Base-by-base conservation (phyloP, 2,113 vertebrate genomes). In the Halichoerus grypus region DNA sequence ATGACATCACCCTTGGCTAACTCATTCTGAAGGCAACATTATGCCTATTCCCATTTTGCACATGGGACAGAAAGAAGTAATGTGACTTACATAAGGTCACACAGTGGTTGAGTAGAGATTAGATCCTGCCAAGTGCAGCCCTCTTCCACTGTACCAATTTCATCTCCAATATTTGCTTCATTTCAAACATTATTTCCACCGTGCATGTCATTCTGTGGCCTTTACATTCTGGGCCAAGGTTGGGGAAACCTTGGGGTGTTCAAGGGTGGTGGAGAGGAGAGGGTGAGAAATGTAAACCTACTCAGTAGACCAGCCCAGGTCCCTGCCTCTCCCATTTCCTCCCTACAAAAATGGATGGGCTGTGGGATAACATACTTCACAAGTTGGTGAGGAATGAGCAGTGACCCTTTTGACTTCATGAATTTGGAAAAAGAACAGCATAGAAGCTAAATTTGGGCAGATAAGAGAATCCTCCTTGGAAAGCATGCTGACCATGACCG, bases 381-480 rank as follows among this genome's bases (percentile, higher is more conserved):
- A 28, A n/a, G 42, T 53, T 67, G 69, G 76, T 33, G 46, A 85
- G 92, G 21, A 65, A 82, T 94, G 36, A 79, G 28, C 46, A 53
- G 33, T 72, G 86, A 90, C 89, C 93, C 76, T 92, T 69, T 77
- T 42, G 83, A 57, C 90, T 92, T 88, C 16, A 24, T 81, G 76
- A 86, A 91, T 92, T 76, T 92, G 53, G 84, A 72, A 53, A 46
- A 77, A 92, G 77, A 91, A 46, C 0, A 81, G 57, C 51, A 74
- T 3, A 0, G 81, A 72, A 88, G 87, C 76, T 94, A 95, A 72
- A 95, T 72, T 19, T 76, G 80, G 90, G n/a, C 76, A 39, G 46
- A 65, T 65, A 77, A 33, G 87, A 89, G 80, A 90, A 49, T 82
- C 61, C 82, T 93, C 92, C 61, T 63, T 92, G 63, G 71, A 85